Evolutionary conservation across 2,888 invertebrate species (phyloP).

Genomic region (Tenodera sinensis): DNA sequence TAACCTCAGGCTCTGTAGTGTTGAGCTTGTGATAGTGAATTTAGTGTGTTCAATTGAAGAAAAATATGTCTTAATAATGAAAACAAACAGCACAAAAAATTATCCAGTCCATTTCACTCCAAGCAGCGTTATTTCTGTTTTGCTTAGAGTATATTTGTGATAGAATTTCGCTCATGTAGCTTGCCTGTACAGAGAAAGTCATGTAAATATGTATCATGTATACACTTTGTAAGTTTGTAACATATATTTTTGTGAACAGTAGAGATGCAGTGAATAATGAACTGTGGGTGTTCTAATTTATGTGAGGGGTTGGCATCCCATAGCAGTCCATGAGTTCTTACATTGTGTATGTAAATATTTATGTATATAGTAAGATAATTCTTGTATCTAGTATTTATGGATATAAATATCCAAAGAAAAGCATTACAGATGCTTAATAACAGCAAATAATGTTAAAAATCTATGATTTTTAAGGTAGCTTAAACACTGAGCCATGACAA

Average conservation of each 20-base stretch:
- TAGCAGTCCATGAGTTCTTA: not conserved
- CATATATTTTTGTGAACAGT: slow-evolving; percentile 10
- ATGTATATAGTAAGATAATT: not conserved
- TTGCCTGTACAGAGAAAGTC: slow-evolving; percentile 12
- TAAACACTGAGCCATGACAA: not conserved
- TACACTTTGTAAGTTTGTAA: slow-evolving; percentile 11
- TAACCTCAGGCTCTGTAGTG: not conserved
- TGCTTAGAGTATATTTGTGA: slow-evolving; percentile 6
- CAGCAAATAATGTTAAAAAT: not conserved
- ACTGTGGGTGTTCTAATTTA: not conserved
- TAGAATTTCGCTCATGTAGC: not conserved
- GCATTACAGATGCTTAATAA: not conserved
- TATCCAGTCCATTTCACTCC: slow-evolving; percentile 3
- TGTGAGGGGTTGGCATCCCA: not conserved
- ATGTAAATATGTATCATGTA: slow-evolving; percentile 22
- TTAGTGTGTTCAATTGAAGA: not conserved
- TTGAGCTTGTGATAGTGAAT: not conserved
- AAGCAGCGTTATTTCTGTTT: not conserved
- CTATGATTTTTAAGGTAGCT: not conserved
- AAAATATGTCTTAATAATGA: not conserved
- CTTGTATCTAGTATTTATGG: not conserved
- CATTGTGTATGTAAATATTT: not conserved
- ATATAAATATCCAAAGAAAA: not conserved
- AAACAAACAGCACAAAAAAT: slow-evolving; percentile 3
- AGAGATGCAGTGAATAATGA: not conserved